Percentiles rank a stretch among this genome's conserved stretches.
Conservation (phyloP, 2,888 invertebrate genomes). For the Cosmia trapezina region DNA sequence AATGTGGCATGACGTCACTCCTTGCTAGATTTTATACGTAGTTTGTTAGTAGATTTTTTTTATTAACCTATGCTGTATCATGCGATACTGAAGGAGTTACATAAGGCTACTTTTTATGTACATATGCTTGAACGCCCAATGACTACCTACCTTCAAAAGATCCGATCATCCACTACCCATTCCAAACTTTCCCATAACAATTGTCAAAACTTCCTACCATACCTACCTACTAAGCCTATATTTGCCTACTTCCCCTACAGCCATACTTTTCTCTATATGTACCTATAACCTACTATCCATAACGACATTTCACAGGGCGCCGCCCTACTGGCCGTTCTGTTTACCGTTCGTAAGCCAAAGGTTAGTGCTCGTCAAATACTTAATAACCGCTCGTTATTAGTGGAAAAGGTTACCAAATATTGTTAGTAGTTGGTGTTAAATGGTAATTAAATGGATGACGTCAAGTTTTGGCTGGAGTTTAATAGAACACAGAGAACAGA, state of each 20-base stretch:
- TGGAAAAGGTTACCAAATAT: constrained; percentile 40
- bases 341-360: constrained; percentile 56
- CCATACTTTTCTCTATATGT: background rate
- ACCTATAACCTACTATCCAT: background rate
- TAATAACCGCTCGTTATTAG: constrained; percentile 48
- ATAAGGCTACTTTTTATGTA: too few species aligned
- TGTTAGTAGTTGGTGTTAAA: constrained; percentile 5
- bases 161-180: background rate
- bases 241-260: background rate
- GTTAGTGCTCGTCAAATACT: constrained; percentile 61
- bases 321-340: constrained; percentile 32
- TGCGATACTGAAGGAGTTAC: too few species aligned
- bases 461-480: too few species aligned
- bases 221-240: background rate
- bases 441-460: background rate
- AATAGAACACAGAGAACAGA: too few species aligned
- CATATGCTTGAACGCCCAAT: too few species aligned
- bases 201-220: constrained; percentile 2
- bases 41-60: too few species aligned
- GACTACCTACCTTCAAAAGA: too few species aligned
- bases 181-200: background rate
- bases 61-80: too few species aligned
- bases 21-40: too few species aligned
- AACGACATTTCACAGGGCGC: constrained; percentile 32
- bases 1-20: too few species aligned